These are phyloP conservation scores for Alces alces DNA, from an alignment of 2,113 vertebrate genomes.

Conservation along the genomic window DNA sequence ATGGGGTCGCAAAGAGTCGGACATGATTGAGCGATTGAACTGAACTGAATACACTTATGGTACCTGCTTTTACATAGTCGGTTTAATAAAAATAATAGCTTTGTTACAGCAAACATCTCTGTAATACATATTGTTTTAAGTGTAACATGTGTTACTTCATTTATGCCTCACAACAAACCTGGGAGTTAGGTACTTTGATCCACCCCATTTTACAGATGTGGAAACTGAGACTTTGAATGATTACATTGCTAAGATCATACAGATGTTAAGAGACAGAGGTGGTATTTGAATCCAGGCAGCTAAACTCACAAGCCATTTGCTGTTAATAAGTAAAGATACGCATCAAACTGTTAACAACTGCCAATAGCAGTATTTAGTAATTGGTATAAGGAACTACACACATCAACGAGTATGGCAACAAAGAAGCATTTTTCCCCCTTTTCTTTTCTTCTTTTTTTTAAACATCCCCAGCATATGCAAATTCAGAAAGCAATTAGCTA, in stretches of 20 bases:
- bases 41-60: background rate
- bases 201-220: background rate
- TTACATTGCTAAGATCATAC: background rate
- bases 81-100: background rate
- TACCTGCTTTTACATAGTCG: background rate
- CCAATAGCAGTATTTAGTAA: slow-evolving; percentile 17
- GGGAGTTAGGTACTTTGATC: background rate
- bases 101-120: background rate
- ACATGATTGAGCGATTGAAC: too few species aligned
- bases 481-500: background rate
- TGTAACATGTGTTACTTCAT: background rate
- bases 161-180: background rate
- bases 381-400: background rate
- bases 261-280: background rate
- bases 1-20: too few species aligned
- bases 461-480: background rate
- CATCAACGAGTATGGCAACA: background rate
- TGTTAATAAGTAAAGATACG: background rate
- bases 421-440: background rate
- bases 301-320: background rate
- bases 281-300: background rate
- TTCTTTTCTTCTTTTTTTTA: background rate
- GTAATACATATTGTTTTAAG: background rate
- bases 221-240: background rate
- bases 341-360: slow-evolving; percentile 31